These are phyloP conservation scores for Halictus rubicundus DNA, from an alignment of 1,140 invertebrate genomes.

Conservation along the genomic window DNA sequence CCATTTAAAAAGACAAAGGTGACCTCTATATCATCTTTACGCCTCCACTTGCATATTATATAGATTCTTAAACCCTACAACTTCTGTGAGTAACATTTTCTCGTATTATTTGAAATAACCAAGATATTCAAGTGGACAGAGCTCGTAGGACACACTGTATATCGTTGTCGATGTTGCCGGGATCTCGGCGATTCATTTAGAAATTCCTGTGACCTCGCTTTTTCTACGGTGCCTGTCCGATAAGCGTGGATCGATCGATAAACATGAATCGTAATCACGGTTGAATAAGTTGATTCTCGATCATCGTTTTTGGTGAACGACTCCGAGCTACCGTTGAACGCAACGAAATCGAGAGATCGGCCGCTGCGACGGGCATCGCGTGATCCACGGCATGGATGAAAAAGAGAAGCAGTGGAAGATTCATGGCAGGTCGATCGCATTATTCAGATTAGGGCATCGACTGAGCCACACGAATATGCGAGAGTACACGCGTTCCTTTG, in stretches of 20 bases:
- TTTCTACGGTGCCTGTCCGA: too few species aligned
- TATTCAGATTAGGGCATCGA: slow-evolving; percentile 58
- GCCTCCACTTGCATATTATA: too few species aligned
- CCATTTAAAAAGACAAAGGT: too few species aligned
- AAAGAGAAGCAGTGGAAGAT: slow-evolving; percentile 39
- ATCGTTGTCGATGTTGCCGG: too few species aligned
- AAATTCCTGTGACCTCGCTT: too few species aligned
- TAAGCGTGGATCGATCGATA: not conserved
- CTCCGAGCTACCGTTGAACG: not conserved
- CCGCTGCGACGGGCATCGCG: slow-evolving; percentile 21
- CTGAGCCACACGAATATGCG: slow-evolving; percentile 44
- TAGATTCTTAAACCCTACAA: too few species aligned
- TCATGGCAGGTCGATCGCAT: slow-evolving; percentile 52
- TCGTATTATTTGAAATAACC: too few species aligned
- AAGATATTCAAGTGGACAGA: too few species aligned
- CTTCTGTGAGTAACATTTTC: too few species aligned
- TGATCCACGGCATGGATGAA: slow-evolving; percentile 45
- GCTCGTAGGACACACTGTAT: too few species aligned
- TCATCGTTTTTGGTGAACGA: not conserved
- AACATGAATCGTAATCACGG: not conserved
- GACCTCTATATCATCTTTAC: too few species aligned
- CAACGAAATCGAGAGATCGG: slow-evolving; percentile 23
- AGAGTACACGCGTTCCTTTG: slow-evolving; percentile 36
- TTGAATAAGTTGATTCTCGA: not conserved
- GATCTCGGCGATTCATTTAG: too few species aligned